Conservation (phyloP, 2,113 vertebrate genomes). For the Chaenocephalus aceratus region DNA sequence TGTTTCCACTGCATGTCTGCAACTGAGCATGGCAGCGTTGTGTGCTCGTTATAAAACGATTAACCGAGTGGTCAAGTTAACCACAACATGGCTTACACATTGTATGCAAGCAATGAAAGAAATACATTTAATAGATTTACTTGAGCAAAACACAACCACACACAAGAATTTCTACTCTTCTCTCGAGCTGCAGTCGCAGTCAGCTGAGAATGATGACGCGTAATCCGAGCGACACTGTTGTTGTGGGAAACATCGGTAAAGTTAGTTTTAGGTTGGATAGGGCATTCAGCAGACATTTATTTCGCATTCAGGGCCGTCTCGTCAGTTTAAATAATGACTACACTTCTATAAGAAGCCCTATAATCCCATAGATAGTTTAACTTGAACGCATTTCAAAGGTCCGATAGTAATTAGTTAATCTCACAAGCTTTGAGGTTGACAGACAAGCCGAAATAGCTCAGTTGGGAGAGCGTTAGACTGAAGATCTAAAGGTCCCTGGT, state of each 20-base stretch:
- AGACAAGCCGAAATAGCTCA: slow-evolving; percentile 59
- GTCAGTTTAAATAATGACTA: too few relatives aligned
- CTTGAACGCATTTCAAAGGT: too few relatives aligned
- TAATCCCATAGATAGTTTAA: too few relatives aligned
- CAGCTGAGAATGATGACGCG: slow-evolving; percentile 55
- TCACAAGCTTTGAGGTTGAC: rapidly evolving
- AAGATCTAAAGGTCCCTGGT: slow-evolving; percentile 62
- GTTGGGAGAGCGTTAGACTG: slow-evolving; percentile 70
- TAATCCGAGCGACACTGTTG: slow-evolving; percentile 42
- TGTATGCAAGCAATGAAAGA: background rate
- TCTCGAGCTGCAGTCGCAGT: background rate
- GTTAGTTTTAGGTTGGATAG: too few relatives aligned
- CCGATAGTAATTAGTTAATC: too few relatives aligned
- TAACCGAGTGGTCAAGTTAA: too few relatives aligned
- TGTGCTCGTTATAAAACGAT: background rate
- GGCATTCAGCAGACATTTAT: too few relatives aligned
- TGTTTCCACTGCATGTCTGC: slow-evolving; percentile 32
- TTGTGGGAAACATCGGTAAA: background rate
- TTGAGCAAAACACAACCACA: rapidly evolving
- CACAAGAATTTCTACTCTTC: background rate
- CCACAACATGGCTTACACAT: background rate
- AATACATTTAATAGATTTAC: rapidly evolving
- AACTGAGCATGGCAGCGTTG: background rate
- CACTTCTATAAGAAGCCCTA: too few relatives aligned
- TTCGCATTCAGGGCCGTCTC: too few relatives aligned